Conservation (phyloP, 2,113 vertebrate species). For the Halcyon senegalensis region DNA sequence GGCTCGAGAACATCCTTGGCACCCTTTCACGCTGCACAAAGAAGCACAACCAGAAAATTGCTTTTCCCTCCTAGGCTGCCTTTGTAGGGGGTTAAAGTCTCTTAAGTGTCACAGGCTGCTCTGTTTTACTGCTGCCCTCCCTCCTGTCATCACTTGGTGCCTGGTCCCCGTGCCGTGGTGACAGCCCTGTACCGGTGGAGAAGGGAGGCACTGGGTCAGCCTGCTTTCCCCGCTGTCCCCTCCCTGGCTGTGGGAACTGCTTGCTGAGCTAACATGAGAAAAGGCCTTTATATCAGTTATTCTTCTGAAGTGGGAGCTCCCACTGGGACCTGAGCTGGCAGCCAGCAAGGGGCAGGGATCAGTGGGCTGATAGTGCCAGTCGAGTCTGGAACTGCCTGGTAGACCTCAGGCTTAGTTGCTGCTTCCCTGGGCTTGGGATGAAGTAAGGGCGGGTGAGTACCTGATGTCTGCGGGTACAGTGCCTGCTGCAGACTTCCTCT, state of each 20-base stretch:
- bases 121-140: not conserved
- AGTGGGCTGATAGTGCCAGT: not conserved
- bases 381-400: not conserved
- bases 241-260: not conserved
- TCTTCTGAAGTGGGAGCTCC: not conserved
- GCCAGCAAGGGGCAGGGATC: not conserved
- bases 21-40: not conserved
- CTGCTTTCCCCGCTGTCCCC: not conserved
- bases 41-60: not conserved
- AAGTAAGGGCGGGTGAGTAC: not conserved
- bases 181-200: accelerated
- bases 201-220: not conserved
- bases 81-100: not conserved
- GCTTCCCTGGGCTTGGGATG: not conserved
- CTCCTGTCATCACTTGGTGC: not conserved
- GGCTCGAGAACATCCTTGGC: not conserved
- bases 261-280: not conserved
- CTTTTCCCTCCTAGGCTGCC: not conserved
- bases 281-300: not conserved
- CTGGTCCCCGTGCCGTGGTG: accelerated
- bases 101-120: not conserved
- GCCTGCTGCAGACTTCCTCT: not conserved
- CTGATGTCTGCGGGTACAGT: not conserved
- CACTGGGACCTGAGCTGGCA: not conserved
- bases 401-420: not conserved